phyloP scores from a whole-genome alignment of 1,140 invertebrate species.

The Tenebrio molitor region DNA sequence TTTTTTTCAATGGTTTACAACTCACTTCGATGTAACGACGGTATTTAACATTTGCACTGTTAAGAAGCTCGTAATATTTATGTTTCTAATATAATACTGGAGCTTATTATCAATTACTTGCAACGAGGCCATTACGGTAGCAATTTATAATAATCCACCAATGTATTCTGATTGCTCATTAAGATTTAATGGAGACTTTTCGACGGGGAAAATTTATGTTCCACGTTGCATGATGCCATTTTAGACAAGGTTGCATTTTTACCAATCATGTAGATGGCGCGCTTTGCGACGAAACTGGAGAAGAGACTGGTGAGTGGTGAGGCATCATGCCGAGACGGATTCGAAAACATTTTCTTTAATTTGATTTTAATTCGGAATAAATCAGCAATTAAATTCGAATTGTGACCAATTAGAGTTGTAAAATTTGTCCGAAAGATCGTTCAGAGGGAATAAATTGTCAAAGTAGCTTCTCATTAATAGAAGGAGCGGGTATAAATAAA shows the following conservation, averaged over 20 bases:
- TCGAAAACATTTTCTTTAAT: no score
- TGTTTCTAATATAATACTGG: slow-evolving; percentile 7
- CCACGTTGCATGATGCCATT: neutral
- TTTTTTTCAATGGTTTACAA: neutral
- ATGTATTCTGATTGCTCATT: slow-evolving; percentile 25
- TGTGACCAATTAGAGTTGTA: no score
- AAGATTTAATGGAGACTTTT: slow-evolving; percentile 21
- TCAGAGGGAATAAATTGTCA: no score
- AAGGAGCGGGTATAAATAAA: no score
- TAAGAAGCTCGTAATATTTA: neutral
- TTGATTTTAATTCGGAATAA: no score
- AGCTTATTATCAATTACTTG: slow-evolving; percentile 19
- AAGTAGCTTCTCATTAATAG: no score
- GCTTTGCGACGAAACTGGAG: no score
- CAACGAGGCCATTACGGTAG: slow-evolving; percentile 6
- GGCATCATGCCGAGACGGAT: no score
- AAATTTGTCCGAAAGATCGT: no score
- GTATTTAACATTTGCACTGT: slow-evolving; percentile 1
- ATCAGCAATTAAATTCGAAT: no score
- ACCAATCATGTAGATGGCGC: neutral
- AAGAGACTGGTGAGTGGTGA: no score
- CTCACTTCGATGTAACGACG: neutral
- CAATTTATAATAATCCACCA: slow-evolving; percentile 7
- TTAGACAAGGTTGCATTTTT: neutral
- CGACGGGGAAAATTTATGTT: neutral